Percentiles rank a stretch among this genome's conserved stretches.
These are phyloP conservation scores for Heteromormyrus szaboi DNA, from an alignment of 2,797 vertebrate genomes.

Conservation along the genomic window DNA sequence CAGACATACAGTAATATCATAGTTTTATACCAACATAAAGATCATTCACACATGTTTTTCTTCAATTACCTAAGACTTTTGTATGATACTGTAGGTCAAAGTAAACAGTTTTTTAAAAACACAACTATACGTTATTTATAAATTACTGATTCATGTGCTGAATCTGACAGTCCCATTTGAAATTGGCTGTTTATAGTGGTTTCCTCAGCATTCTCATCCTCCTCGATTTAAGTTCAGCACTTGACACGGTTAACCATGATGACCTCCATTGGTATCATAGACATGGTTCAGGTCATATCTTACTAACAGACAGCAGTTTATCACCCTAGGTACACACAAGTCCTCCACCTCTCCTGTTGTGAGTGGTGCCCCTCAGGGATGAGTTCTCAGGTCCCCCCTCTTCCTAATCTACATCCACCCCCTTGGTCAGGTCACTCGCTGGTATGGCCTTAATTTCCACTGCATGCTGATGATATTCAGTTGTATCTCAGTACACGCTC, in stretches of 20 bases:
- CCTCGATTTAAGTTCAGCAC: neutral
- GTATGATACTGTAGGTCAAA: neutral
- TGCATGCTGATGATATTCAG: neutral
- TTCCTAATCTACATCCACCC: neutral
- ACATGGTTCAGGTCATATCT: neutral
- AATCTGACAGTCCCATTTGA: neutral
- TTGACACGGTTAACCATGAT: neutral
- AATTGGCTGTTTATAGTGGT: neutral
- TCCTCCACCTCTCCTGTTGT: neutral
- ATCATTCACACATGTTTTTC: neutral
- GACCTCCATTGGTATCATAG: neutral
- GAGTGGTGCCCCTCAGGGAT: neutral
- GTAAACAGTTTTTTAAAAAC: neutral
- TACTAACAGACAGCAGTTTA: neutral
- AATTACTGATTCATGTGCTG: neutral
- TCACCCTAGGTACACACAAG: neutral
- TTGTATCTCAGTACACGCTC: neutral
- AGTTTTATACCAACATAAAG: neutral
- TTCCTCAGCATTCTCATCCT: neutral
- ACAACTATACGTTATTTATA: neutral
- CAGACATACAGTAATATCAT: neutral
- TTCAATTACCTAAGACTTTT: neutral
- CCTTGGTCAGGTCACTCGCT: neutral
- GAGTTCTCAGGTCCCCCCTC: neutral
- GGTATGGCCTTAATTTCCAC: neutral